These are phyloP conservation scores for Pocillopora meandrina DNA, from an alignment of 92 coral and sea anemone genomes.

Conservation along the genomic window DNA sequence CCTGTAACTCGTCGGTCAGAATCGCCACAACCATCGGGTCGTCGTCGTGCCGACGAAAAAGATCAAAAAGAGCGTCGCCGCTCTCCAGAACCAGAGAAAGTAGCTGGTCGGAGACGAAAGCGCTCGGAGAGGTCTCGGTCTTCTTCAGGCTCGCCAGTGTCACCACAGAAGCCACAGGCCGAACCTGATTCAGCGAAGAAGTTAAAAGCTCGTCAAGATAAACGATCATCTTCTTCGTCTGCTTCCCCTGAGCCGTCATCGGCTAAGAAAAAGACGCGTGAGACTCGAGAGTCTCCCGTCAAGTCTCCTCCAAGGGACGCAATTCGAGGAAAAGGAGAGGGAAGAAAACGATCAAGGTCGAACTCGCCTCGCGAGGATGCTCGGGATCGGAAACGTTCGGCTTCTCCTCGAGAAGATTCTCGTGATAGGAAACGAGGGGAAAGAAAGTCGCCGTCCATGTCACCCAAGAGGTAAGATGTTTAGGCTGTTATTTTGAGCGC, in stretches of 20 bases:
- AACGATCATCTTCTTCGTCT: conserved; percentile 54
- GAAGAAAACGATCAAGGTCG: conserved; percentile 54
- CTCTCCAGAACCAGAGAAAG: conserved; percentile 47
- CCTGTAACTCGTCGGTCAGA: conserved; percentile 60
- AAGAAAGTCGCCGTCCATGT: conserved; percentile 31
- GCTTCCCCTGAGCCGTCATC: conserved; percentile 60
- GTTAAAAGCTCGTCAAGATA: conserved; percentile 34
- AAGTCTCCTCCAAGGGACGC: conserved; percentile 30
- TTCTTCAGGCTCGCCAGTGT: conserved; percentile 52
- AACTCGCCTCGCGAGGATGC: conserved; percentile 37
- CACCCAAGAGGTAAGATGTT: conserved; percentile 32
- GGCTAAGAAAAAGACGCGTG: conserved; percentile 33
- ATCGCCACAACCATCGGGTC: conserved; percentile 52
- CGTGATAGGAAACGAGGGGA: conserved; percentile 46
- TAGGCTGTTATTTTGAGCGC: background rate
- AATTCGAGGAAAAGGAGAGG: conserved; percentile 18
- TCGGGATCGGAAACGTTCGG: conserved; percentile 50
- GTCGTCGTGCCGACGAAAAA: conserved; percentile 38
- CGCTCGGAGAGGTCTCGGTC: conserved; percentile 47
- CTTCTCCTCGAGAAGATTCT: conserved; percentile 32
- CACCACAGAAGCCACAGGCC: conserved; percentile 37
- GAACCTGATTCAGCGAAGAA: conserved; percentile 10
- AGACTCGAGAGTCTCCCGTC: conserved; percentile 31
- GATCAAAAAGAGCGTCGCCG: conserved; percentile 38
- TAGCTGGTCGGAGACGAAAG: conserved; percentile 19